Evolutionary conservation across 2,113 vertebrate genomes (phyloP), one percentile per base, ranked within the genome.

Genomic region (Cepphus grylle): DNA sequence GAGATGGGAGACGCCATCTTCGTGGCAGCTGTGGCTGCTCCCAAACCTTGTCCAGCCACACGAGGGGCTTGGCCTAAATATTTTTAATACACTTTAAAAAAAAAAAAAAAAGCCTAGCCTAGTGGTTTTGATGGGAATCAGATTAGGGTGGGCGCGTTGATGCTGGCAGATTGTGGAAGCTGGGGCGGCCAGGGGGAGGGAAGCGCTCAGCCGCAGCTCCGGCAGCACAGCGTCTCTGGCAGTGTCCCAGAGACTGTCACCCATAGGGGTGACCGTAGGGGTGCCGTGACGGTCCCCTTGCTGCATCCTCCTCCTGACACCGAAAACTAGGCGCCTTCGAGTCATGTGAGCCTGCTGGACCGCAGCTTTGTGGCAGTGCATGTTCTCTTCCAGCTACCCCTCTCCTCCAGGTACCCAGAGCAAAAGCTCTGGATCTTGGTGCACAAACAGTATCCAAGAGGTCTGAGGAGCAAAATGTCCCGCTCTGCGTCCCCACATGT

Each of bases 51-150:
- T 79, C 42, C 86, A 76, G 76, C 71, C 62, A 42, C 29, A 4
- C 2, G 1, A 91, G 52, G 49, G 87, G 59, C 76, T 95, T 94
- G 90, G 81, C 92, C 95, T 89, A 77, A 89, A 95, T 94, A 93
- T 93, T 94, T 94, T 56, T 89, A 81, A 93, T 81, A 86, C 25
- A 86, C 74, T 93, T 86, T 4, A 23, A 36, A 52, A 32, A 58
- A 47, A 49, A 38, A 55, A 66, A 18, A 21, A 42, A 27, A 72
- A 40, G 25, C 72, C 65, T 29, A 29, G 30, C 27, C 61, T n/a
- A 18, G 87, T 65, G 1, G 0, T 93, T 91, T 40, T 73, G 36
- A 36, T 81, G 82, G 69, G 73, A 77, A 94, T 87, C 92, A 91
- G 95, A 70, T 96, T 96, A 96, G 42, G 92, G 69, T 70, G 73